A percentile compares a stretch with the other conserved stretches of the same genome.
phyloP scores from a whole-genome alignment of 2,797 vertebrate genomes.

The Gambusia yucatana region DNA sequence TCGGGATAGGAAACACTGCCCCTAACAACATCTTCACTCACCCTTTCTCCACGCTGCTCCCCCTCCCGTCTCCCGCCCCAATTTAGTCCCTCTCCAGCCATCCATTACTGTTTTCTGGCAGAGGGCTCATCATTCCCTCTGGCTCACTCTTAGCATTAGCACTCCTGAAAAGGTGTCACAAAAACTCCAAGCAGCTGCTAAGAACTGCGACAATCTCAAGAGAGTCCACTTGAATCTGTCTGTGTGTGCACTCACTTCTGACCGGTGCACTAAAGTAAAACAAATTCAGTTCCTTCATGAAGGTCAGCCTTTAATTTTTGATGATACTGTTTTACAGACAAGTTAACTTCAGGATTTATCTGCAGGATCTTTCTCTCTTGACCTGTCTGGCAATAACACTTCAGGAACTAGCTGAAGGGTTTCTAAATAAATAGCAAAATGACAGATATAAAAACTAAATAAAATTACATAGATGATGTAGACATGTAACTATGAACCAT shows the following conservation, averaged over 20 bases:
- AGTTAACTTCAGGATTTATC: neutral
- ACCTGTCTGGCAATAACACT: neutral
- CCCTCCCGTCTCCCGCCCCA: neutral
- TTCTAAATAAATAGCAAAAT: neutral
- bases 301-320: constrained; percentile 11
- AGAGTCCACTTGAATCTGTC: constrained; percentile 19
- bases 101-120: constrained; percentile 70
- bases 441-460: neutral
- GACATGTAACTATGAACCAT: neutral
- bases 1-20: constrained; percentile 50
- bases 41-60: constrained; percentile 13
- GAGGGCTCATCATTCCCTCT: constrained; percentile 44
- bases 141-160: constrained; percentile 78
- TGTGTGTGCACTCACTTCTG: constrained; percentile 9
- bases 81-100: constrained; percentile 49
- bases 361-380: neutral
- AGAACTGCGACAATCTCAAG: constrained; percentile 51
- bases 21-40: constrained; percentile 57
- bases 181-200: constrained; percentile 68
- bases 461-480: neutral
- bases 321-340: neutral
- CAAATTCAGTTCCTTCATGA: neutral
- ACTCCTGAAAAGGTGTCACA: constrained; percentile 73
- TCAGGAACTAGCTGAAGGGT: neutral
- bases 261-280: neutral